Percentiles rank a stretch among this genome's conserved stretches.
These are phyloP conservation scores for Petrocephalus sullivani DNA, from an alignment of 2,797 vertebrate genomes.

Conservation along the genomic window DNA sequence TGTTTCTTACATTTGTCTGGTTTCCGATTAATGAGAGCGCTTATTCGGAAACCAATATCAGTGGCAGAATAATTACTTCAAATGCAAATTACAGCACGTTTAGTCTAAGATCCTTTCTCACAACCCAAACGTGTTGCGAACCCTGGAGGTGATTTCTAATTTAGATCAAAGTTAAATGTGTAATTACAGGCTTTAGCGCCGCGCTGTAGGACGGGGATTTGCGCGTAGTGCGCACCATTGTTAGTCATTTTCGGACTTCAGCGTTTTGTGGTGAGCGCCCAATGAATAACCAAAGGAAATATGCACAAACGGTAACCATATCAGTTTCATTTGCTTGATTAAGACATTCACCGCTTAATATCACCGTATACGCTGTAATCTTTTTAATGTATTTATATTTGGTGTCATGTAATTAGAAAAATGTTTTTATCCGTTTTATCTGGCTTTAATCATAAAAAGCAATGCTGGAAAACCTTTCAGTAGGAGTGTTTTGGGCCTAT, in stretches of 20 bases:
- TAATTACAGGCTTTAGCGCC: background rate
- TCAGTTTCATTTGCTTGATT: slow-evolving; percentile 12
- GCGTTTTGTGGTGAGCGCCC: background rate
- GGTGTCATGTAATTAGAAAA: background rate
- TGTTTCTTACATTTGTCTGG: background rate
- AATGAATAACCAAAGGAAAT: background rate
- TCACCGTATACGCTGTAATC: background rate
- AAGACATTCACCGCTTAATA: slow-evolving; percentile 1
- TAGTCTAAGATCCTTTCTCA: background rate
- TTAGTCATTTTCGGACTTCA: slow-evolving; percentile 9
- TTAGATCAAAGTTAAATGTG: background rate
- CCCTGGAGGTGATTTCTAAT: background rate
- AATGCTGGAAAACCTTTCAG: background rate
- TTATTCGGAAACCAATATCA: background rate
- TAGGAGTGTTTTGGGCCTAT: background rate
- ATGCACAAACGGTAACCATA: background rate
- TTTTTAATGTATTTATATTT: background rate
- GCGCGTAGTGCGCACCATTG: background rate
- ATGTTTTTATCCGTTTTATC: background rate
- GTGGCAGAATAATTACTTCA: background rate
- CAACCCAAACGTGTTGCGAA: background rate
- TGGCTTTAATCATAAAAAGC: background rate
- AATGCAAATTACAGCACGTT: background rate
- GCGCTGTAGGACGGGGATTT: background rate
- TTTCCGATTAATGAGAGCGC: background rate